Percentiles rank a stretch among this genome's conserved stretches.
phyloP scores from a whole-genome alignment of 2,888 invertebrate species.

The Oeneis ivallda region DNA sequence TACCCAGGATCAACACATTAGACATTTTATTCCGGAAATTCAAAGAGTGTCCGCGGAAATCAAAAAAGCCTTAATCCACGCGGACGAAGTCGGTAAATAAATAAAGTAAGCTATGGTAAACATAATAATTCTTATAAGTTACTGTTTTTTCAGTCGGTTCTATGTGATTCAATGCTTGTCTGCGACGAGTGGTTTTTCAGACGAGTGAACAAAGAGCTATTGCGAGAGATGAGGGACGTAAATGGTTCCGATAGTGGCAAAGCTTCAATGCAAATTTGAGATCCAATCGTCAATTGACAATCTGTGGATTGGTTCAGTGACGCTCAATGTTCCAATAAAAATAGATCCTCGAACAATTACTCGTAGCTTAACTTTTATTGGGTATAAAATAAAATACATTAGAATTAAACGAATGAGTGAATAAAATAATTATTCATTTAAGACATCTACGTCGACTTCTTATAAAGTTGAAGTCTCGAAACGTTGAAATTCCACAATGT shows the following conservation, averaged over 20 bases:
- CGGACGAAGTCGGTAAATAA: no score
- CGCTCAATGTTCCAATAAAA: constrained; percentile 1
- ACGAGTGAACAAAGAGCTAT: constrained; percentile 11
- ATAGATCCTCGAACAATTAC: not conserved
- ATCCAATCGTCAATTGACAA: constrained; percentile 11
- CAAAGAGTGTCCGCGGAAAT: no score
- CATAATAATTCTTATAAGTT: no score
- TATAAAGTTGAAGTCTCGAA: no score
- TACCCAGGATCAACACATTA: no score
- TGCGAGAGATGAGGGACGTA: constrained; percentile 10
- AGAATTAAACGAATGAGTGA: no score
- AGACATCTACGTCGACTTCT: no score
- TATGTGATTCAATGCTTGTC: constrained; percentile 8
- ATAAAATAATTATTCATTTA: no score
- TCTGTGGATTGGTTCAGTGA: constrained; percentile 11
- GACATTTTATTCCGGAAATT: no score
- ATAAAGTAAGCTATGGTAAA: no score
- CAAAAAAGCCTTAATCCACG: no score
- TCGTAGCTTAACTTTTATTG: not conserved
- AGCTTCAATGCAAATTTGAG: constrained; percentile 12
- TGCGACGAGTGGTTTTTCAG: constrained; percentile 9
- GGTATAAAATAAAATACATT: not conserved
- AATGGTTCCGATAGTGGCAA: constrained; percentile 5
- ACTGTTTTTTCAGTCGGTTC: not conserved
- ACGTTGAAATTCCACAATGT: no score